Conservation (phyloP, 2,888 invertebrate genomes). For the Caenorhabditis sp. region DNA sequence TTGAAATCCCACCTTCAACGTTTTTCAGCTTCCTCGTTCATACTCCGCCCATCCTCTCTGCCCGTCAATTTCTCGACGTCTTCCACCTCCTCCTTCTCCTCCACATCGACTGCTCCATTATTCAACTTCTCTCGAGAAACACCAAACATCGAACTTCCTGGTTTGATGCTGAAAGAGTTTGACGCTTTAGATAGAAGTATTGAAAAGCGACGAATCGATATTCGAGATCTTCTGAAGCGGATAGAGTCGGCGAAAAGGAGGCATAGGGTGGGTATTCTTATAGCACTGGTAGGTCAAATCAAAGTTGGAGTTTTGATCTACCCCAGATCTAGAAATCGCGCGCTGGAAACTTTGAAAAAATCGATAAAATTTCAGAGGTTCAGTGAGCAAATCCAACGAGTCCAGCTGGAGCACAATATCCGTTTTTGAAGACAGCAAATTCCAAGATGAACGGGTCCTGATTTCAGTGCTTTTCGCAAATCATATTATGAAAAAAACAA, state of each 20-base stretch:
- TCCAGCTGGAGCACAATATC: constrained; percentile 29
- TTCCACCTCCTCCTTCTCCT: not conserved
- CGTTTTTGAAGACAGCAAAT: not conserved
- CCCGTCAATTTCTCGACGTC: constrained; percentile 3
- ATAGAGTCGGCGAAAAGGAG: constrained; percentile 52
- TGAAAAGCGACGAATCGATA: constrained; percentile 46
- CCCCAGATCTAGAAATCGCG: no score
- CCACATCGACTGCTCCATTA: not conserved
- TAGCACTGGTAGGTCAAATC: no score
- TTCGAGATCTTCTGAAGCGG: constrained; percentile 39
- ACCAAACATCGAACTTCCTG: constrained; percentile 34
- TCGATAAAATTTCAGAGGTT: constrained; percentile 48
- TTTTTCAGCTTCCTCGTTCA: constrained; percentile 2
- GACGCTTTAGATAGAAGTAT: constrained; percentile 42
- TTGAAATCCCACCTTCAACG: no score
- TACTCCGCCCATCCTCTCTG: constrained; percentile 27
- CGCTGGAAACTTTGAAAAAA: constrained; percentile 4
- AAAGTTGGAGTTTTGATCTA: not conserved
- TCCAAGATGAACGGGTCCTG: no score
- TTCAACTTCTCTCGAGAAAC: constrained; percentile 47
- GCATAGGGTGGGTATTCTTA: constrained; percentile 41
- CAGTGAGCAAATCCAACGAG: constrained; percentile 55
- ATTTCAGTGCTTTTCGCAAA: no score
- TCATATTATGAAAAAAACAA: no score
- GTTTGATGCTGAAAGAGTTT: constrained; percentile 55